Conservation (phyloP, 1,140 invertebrate species). For the Drosophila nigrodunni region DNA sequence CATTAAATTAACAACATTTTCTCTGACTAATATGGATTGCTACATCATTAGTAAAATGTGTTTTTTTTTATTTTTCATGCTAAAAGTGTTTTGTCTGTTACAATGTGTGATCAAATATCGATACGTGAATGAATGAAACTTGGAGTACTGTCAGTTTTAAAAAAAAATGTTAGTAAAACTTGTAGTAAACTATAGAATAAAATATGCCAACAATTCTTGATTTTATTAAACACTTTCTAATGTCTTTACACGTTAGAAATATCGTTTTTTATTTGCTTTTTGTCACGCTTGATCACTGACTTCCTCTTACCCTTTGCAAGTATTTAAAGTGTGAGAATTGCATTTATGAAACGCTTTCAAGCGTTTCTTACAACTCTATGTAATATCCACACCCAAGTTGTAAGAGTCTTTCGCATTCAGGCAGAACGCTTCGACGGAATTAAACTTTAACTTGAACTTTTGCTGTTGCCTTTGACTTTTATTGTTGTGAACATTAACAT, state of each 20-base stretch:
- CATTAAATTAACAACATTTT: conserved; percentile 9
- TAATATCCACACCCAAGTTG: conserved; percentile 24
- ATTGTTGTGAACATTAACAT: conserved; percentile 52
- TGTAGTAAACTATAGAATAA: too few relatives aligned
- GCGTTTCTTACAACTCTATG: conserved; percentile 32
- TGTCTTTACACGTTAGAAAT: neutral
- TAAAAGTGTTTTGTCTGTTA: too few relatives aligned
- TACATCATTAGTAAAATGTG: neutral
- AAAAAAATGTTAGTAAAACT: too few relatives aligned
- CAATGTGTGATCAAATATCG: too few relatives aligned
- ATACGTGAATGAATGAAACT: too few relatives aligned
- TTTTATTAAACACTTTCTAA: neutral
- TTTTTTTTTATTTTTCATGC: neutral
- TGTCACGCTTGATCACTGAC: conserved; percentile 25
- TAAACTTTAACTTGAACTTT: conserved; percentile 37
- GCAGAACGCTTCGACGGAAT: conserved; percentile 40
- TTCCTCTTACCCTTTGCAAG: neutral
- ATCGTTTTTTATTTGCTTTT: conserved; percentile 11
- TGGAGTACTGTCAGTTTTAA: neutral
- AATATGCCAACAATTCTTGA: neutral
- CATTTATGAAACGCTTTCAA: conserved; percentile 39
- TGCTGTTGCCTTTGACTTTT: conserved; percentile 31
- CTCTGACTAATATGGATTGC: conserved; percentile 3
- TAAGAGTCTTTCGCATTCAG: conserved; percentile 16
- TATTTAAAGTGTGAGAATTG: conserved; percentile 43